phyloP scores from a whole-genome alignment of 2,113 vertebrate species.

The Piprites chloris region DNA sequence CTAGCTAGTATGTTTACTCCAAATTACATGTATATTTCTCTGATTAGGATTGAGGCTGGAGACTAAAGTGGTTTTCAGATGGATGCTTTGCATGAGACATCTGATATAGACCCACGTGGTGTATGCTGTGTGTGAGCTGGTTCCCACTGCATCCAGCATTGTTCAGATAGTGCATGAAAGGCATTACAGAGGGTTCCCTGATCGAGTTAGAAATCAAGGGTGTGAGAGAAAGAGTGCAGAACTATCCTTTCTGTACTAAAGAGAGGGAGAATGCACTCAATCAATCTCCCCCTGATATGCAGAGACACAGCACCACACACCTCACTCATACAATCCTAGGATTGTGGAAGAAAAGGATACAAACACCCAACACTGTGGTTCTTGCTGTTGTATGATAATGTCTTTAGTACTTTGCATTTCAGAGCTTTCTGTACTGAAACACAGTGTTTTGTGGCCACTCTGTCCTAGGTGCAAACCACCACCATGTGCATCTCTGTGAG shows the following conservation, averaged over 20 bases:
- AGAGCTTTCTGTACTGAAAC: not conserved
- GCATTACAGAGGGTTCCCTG: not conserved
- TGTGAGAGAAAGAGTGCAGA: not conserved
- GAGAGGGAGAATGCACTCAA: fast-evolving
- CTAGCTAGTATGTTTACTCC: not conserved
- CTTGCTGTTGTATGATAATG: not conserved
- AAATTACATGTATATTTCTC: not conserved
- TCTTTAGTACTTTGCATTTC: not conserved
- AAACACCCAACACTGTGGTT: not conserved
- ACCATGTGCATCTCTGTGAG: conserved; percentile 99
- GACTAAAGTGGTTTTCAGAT: not conserved
- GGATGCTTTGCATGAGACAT: not conserved
- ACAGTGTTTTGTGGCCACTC: not conserved
- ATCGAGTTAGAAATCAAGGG: not conserved
- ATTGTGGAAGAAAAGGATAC: not conserved
- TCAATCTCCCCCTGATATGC: not conserved
- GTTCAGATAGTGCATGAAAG: not conserved
- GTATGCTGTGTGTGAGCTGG: not conserved
- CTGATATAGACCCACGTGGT: not conserved
- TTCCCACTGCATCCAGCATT: not conserved
- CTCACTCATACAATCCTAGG: not conserved
- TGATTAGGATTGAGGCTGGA: not conserved
- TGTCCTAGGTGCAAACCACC: conserved; percentile 92
- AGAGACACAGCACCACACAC: not conserved
- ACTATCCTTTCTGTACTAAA: not conserved